Percentiles rank a stretch among this genome's conserved stretches.
Evolutionary conservation across 2,797 vertebrate genomes (phyloP).

Genomic region (Syngnathus acus): DNA sequence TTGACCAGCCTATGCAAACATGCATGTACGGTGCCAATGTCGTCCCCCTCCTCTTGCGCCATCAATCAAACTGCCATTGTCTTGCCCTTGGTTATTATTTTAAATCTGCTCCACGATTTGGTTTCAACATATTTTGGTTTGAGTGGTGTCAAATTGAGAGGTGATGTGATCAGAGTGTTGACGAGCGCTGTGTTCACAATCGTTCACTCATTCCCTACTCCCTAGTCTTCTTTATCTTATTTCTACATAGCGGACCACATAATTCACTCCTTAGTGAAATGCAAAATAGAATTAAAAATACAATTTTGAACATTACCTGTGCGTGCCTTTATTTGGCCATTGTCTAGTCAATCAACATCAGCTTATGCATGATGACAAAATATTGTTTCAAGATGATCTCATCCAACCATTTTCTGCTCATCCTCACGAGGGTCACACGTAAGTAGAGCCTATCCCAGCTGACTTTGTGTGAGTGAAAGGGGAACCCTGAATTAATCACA

Average conservation of each 20-base stretch:
- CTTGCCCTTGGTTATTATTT: conserved; percentile 60
- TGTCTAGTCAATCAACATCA: background rate
- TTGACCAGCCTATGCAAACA: conserved; percentile 20
- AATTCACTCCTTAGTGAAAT: background rate
- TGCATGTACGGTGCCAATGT: conserved; percentile 38
- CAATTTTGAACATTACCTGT: background rate
- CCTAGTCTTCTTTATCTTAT: background rate
- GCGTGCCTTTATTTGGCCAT: background rate
- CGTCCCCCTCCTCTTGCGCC: conserved; percentile 45
- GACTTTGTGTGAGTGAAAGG: too few relatives aligned
- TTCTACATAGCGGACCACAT: background rate
- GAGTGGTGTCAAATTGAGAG: conserved; percentile 43
- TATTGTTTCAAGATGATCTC: too few relatives aligned
- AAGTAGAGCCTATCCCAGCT: too few relatives aligned
- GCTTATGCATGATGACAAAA: background rate
- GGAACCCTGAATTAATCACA: too few relatives aligned
- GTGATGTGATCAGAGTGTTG: conserved; percentile 77
- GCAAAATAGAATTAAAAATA: background rate
- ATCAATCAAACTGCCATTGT: conserved; percentile 66
- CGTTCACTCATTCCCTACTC: background rate
- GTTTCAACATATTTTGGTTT: conserved; percentile 53
- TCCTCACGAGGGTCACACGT: too few relatives aligned
- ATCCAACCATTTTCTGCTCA: too few relatives aligned
- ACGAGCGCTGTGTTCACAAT: conserved; percentile 55
- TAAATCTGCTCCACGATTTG: conserved; percentile 84